Conservation (phyloP, 2,888 invertebrate species). For the Caenorhabditis plicata region DNA sequence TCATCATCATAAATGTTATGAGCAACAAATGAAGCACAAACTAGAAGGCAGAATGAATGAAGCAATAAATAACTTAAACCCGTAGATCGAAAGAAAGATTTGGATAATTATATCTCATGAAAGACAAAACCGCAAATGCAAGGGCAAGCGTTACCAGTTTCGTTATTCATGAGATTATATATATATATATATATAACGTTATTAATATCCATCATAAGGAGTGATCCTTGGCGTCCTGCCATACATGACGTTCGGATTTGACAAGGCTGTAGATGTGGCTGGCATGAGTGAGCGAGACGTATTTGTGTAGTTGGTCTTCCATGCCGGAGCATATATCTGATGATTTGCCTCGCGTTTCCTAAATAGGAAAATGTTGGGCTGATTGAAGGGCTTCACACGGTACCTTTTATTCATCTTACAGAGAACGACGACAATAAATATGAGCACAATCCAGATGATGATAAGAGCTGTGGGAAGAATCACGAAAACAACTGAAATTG, state of each 20-base stretch:
- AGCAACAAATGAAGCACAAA: no score
- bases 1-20: no score
- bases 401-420: slow-evolving; percentile 32
- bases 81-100: no score
- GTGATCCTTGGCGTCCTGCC: slow-evolving; percentile 28
- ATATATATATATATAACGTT: no score
- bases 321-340: slow-evolving; percentile 16
- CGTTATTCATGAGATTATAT: no score
- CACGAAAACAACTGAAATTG: slow-evolving; percentile 46
- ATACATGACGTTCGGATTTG: slow-evolving; percentile 29
- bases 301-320: slow-evolving; percentile 10
- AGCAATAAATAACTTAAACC: no score
- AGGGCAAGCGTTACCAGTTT: no score
- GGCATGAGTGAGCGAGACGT: slow-evolving; percentile 12
- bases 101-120: no score
- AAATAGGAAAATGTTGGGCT: not conserved
- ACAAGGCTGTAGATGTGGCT: slow-evolving; percentile 7
- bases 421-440: slow-evolving; percentile 37
- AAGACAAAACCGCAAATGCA: no score
- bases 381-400: not conserved
- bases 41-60: no score
- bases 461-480: slow-evolving; percentile 29
- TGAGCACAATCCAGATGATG: slow-evolving; percentile 46
- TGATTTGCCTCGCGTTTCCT: slow-evolving; percentile 12
- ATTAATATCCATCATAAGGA: slow-evolving; percentile 26